These are phyloP conservation scores for Tringa solitaria DNA, from an alignment of 2,113 vertebrate species.

Conservation along the genomic window DNA sequence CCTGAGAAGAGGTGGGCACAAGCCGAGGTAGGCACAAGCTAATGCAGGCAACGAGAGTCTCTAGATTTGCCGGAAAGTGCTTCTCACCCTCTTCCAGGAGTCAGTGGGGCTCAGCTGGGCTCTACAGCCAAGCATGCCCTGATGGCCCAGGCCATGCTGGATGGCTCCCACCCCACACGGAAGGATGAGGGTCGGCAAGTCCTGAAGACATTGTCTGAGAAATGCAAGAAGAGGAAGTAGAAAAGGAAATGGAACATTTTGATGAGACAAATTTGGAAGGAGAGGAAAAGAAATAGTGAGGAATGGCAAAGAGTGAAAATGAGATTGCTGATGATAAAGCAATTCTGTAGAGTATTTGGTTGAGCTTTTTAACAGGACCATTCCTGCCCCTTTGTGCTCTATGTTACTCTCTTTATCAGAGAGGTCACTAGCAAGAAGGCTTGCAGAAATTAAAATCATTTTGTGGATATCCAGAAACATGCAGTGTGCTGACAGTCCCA, in stretches of 20 bases:
- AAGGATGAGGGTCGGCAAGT: background rate
- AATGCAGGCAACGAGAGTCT: fast-evolving
- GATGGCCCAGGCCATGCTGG: background rate
- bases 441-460: background rate
- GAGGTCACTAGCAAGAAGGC: background rate
- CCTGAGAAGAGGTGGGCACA: background rate
- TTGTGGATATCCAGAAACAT: background rate
- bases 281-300: background rate
- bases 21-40: background rate
- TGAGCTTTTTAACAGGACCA: background rate
- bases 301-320: background rate
- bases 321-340: background rate
- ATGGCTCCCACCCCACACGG: background rate
- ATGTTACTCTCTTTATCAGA: background rate
- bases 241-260: background rate
- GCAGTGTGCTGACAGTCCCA: background rate
- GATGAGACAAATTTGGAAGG: background rate
- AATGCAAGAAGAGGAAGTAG: background rate
- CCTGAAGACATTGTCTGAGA: background rate
- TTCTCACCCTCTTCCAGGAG: background rate
- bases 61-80: background rate
- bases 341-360: background rate
- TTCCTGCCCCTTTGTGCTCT: background rate
- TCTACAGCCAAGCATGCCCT: background rate
- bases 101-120: background rate